Evolutionary conservation across 1,140 invertebrate genomes (phyloP).

Genomic region (Philopotamus ludificatus): DNA sequence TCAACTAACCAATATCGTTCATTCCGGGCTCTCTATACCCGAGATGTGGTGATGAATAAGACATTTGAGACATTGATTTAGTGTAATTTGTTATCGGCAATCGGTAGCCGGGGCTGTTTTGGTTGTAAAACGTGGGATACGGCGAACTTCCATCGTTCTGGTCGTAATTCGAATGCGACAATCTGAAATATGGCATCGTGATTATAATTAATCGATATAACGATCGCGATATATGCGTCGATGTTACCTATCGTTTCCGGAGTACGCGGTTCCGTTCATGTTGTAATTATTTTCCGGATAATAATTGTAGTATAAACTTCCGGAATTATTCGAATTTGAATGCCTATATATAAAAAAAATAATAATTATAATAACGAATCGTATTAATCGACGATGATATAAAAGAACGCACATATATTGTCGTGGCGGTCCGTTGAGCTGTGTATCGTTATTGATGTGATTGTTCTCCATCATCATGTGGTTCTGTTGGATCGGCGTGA

Average conservation of each 20-base stretch:
- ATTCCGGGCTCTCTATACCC: conserved; percentile 21
- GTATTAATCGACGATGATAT: neutral
- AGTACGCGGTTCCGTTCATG: conserved; percentile 24
- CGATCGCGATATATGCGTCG: neutral
- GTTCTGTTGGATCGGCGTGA: conserved; percentile 44
- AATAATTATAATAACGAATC: too few species aligned
- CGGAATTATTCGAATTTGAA: conserved; percentile 27
- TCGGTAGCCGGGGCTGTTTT: conserved; percentile 33
- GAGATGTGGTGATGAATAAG: conserved; percentile 24
- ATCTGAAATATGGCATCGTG: conserved; percentile 14
- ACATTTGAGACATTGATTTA: conserved; percentile 13
- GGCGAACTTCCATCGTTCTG: conserved; percentile 28
- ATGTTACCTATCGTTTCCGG: conserved; percentile 32
- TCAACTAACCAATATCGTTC: conserved; percentile 19
- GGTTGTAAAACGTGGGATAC: conserved; percentile 32
- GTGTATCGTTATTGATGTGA: conserved; percentile 14
- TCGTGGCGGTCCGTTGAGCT: conserved; percentile 15
- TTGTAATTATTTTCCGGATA: conserved; percentile 38
- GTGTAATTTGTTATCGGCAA: conserved; percentile 23
- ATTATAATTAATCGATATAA: neutral
- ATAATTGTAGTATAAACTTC: conserved; percentile 36
- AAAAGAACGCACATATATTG: conserved; percentile 31
- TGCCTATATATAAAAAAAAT: conserved; percentile 19
- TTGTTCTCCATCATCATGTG: conserved; percentile 32
- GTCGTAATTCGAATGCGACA: conserved; percentile 33